Conservation (phyloP, 2,113 vertebrate genomes). For the Lasiurus cinereus region DNA sequence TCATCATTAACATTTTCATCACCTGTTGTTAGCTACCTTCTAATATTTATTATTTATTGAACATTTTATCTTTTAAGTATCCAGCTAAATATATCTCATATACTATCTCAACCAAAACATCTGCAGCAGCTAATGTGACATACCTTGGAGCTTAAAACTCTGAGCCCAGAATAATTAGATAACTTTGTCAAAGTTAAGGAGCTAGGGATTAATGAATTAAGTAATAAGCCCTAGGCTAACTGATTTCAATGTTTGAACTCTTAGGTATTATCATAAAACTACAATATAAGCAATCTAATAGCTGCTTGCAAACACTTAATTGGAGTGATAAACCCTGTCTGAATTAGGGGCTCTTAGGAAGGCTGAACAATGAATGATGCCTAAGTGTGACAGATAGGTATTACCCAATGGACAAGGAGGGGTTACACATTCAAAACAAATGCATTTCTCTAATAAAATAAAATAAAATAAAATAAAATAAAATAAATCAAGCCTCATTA, state of each 20-base stretch:
- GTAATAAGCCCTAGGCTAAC: background rate
- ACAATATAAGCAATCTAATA: background rate
- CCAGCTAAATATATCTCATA: background rate
- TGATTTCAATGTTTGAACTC: background rate
- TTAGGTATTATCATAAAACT: background rate
- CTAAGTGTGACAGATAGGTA: background rate
- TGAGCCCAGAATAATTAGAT: background rate
- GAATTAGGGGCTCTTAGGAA: background rate
- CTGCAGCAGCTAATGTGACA: background rate
- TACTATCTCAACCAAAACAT: conserved; percentile 5
- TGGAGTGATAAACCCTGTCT: background rate
- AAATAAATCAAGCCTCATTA: background rate
- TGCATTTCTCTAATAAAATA: background rate
- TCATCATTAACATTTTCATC: background rate
- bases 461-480: too few species aligned
- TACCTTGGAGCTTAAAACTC: background rate
- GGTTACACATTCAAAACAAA: background rate
- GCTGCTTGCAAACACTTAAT: background rate
- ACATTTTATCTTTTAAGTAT: background rate
- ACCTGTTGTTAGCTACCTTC: background rate
- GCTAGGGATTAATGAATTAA: background rate
- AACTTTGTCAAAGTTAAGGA: background rate
- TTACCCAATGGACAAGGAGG: background rate
- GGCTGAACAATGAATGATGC: background rate
- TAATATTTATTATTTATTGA: background rate